These are phyloP conservation scores for Oxyura jamaicensis DNA, from an alignment of 2,113 vertebrate genomes.

Conservation along the genomic window DNA sequence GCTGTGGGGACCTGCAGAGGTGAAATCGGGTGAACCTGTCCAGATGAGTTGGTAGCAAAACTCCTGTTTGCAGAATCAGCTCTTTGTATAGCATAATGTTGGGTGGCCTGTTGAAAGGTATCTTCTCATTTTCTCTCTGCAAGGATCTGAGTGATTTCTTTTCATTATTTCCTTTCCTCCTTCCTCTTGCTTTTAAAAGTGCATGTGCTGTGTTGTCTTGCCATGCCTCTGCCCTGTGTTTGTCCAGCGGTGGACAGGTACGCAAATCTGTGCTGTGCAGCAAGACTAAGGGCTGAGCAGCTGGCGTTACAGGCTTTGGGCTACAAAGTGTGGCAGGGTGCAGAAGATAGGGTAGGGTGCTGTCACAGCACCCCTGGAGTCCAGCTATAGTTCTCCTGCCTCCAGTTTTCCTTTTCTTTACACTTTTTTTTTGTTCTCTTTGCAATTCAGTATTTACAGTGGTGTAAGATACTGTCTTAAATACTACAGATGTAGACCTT, in stretches of 20 bases:
- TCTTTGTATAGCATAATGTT: accelerated
- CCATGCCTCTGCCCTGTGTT: not conserved
- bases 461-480: not conserved
- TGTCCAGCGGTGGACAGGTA: not conserved
- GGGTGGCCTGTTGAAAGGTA: not conserved
- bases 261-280: not conserved
- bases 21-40: not conserved
- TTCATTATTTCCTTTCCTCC: not conserved
- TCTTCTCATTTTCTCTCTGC: not conserved
- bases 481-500: not conserved
- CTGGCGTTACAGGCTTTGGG: not conserved
- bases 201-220: not conserved
- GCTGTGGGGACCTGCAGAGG: not conserved
- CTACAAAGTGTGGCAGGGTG: not conserved
- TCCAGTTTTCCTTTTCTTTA: not conserved
- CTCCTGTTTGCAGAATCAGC: not conserved
- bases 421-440: not conserved
- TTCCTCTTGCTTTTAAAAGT: not conserved
- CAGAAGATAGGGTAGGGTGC: not conserved
- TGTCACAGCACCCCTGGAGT: not conserved
- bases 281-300: not conserved
- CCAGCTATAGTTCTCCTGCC: not conserved
- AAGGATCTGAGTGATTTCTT: not conserved
- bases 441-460: not conserved
- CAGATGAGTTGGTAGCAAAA: not conserved